Conservation (phyloP, 2,888 invertebrate species). For the Zeuzera pyrina region DNA sequence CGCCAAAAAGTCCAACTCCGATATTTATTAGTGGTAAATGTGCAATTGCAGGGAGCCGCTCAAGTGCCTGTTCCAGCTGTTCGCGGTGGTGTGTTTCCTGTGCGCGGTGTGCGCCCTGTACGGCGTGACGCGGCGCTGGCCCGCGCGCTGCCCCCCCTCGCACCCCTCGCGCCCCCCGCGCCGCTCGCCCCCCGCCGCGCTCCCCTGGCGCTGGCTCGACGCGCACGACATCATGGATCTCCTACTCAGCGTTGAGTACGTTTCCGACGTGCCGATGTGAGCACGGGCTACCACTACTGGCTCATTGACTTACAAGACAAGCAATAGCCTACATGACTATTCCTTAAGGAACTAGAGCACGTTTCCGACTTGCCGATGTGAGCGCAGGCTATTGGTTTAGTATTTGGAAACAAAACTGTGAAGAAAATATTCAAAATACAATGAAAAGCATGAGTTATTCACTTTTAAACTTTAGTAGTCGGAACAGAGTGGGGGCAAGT, state of each 20-base stretch:
- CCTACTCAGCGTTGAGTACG: conserved; percentile 53
- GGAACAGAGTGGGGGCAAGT: too few relatives aligned
- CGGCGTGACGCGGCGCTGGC: conserved; percentile 28
- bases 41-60: conserved; percentile 55
- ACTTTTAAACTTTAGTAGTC: too few relatives aligned
- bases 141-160: conserved; percentile 6
- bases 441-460: too few relatives aligned
- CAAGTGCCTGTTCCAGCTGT: conserved; percentile 53
- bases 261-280: conserved; percentile 60
- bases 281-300: too few relatives aligned
- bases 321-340: too few relatives aligned
- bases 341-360: too few relatives aligned
- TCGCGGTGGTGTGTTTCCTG: conserved; percentile 53
- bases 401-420: too few relatives aligned
- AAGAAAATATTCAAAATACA: too few relatives aligned
- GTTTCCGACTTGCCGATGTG: conserved; percentile 61
- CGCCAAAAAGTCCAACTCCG: conserved; percentile 26
- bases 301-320: too few relatives aligned
- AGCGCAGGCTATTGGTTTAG: too few relatives aligned
- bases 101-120: conserved; percentile 40
- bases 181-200: background rate
- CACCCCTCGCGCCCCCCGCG: conserved; percentile 32
- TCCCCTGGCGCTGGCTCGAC: conserved; percentile 52
- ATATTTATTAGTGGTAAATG: conserved; percentile 47
- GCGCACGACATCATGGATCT: conserved; percentile 52